A percentile compares a stretch with the other conserved stretches of the same genome.
Evolutionary conservation across 2,888 invertebrate genomes (phyloP).

Genomic region (Orchestes rusci): DNA sequence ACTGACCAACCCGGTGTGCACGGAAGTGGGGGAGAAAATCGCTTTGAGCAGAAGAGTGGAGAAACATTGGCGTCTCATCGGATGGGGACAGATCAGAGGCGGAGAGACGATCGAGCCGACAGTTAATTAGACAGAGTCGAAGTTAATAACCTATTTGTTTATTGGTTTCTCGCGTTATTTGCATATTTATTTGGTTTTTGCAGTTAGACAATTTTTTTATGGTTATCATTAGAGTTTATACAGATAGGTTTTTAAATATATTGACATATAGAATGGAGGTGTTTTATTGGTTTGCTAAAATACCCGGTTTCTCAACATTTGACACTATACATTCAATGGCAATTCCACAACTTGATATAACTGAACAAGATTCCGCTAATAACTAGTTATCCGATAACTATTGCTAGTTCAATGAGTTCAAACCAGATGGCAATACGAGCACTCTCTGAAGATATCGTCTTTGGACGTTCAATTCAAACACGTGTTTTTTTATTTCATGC

Average conservation of each 20-base stretch:
- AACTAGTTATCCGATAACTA: too few species aligned
- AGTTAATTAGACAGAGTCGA: constrained; percentile 28
- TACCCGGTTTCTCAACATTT: too few species aligned
- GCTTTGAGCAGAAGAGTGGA: constrained; percentile 98
- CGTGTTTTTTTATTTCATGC: too few species aligned
- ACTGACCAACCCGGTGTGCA: constrained; percentile 96
- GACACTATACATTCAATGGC: too few species aligned
- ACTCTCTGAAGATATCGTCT: too few species aligned
- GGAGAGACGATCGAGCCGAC: constrained; percentile 90
- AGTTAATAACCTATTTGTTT: constrained; percentile 11
- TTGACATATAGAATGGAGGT: constrained; percentile 7
- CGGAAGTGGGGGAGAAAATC: constrained; percentile 97
- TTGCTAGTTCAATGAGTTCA: too few species aligned
- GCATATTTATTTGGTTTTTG: constrained; percentile 8
- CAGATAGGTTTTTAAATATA: constrained; percentile 14
- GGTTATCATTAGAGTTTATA: constrained; percentile 12
- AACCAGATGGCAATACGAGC: too few species aligned
- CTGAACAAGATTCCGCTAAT: too few species aligned
- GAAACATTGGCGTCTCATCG: constrained; percentile 99
- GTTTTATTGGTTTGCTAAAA: constrained; percentile 3
- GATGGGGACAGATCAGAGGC: constrained; percentile 98
- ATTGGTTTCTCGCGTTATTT: too few species aligned
- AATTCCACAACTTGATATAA: too few species aligned
- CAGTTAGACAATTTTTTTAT: too few species aligned
- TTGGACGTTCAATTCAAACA: too few species aligned